Conservation (phyloP, 2,113 vertebrate genomes). For the Nyctibius bracteatus region DNA sequence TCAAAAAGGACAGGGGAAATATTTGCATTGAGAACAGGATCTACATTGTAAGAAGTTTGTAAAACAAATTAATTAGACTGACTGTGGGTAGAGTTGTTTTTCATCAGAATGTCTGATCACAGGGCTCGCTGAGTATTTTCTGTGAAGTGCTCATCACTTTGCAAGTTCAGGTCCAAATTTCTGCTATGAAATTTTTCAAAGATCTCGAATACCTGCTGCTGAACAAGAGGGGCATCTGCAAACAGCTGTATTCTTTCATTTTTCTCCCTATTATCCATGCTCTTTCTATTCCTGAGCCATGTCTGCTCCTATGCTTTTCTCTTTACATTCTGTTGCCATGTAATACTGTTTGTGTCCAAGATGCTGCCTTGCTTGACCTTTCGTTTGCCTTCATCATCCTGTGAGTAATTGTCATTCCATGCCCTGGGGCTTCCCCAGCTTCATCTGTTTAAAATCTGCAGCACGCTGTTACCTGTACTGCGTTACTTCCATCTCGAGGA, state of each 20-base stretch:
- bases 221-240: not conserved
- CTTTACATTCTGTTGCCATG: not conserved
- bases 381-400: not conserved
- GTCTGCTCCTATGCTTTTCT: not conserved
- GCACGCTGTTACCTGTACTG: not conserved
- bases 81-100: not conserved
- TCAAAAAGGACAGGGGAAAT: slow-evolving; percentile 1
- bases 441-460: slow-evolving; percentile 10
- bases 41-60: not conserved
- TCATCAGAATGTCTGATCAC: not conserved
- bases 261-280: not conserved
- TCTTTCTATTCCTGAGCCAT: not conserved
- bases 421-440: not conserved
- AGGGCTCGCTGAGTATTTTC: not conserved
- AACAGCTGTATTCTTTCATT: not conserved
- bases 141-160: not conserved
- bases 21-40: not conserved
- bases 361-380: slow-evolving; percentile 18
- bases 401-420: not conserved
- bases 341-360: not conserved
- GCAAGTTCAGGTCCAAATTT: not conserved
- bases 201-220: not conserved
- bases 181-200: not conserved
- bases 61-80: slow-evolving; percentile 23
- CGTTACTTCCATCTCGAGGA: not conserved